Evolutionary conservation across 1,140 invertebrate species (phyloP).

Genomic region (Eurosta solidaginis): DNA sequence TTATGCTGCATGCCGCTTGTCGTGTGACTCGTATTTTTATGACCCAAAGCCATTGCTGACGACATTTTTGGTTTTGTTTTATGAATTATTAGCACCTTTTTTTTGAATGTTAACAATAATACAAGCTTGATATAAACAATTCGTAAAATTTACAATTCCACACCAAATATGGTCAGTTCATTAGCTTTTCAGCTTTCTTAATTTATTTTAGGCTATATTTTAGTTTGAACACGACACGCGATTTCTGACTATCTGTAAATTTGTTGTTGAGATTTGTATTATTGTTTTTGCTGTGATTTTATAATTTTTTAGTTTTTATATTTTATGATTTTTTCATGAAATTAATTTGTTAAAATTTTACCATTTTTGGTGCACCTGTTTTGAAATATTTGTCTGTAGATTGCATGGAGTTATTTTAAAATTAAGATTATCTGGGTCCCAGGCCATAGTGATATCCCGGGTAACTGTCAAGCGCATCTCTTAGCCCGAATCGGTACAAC

Average conservation of each 20-base stretch:
- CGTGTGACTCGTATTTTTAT: slow-evolving; percentile 32
- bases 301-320: not conserved
- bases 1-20: slow-evolving; percentile 10
- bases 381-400: not conserved
- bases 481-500: no score
- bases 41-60: not conserved
- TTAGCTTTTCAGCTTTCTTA: not conserved
- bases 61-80: not conserved
- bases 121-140: not conserved
- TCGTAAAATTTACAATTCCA: not conserved
- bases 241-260: not conserved
- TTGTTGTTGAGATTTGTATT: slow-evolving; percentile 3
- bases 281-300: not conserved
- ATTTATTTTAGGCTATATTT: not conserved
- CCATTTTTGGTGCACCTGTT: not conserved
- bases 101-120: no score
- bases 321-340: slow-evolving; percentile 5
- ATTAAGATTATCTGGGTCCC: no score
- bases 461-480: no score
- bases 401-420: no score
- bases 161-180: slow-evolving; percentile 16
- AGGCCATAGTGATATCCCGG: no score
- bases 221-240: not conserved
- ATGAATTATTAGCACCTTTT: not conserved
- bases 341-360: not conserved